A percentile compares a stretch with the other conserved stretches of the same genome.
phyloP scores from a whole-genome alignment of 2,113 vertebrate genomes.

The Bubo bubo region DNA sequence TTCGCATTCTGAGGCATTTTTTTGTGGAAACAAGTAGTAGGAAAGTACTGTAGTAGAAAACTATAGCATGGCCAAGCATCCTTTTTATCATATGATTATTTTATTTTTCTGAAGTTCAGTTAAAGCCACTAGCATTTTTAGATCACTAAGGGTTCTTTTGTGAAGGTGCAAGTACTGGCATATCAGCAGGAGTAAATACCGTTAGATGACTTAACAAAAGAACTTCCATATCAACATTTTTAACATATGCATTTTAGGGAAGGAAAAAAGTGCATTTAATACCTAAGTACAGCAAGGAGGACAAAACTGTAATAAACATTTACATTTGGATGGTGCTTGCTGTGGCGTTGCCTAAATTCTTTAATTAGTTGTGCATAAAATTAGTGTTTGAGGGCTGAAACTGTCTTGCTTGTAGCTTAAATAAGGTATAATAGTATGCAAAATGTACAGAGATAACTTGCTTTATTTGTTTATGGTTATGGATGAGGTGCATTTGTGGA shows the following conservation, averaged over 20 bases:
- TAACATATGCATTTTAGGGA: not conserved
- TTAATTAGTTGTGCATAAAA: not conserved
- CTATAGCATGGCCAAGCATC: not conserved
- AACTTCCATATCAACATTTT: not conserved
- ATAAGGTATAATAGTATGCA: not conserved
- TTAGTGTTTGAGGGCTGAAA: not conserved
- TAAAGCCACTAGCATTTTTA: not conserved
- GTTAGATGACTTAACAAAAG: not conserved
- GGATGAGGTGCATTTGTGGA: not conserved
- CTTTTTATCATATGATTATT: not conserved
- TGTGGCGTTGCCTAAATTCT: not conserved
- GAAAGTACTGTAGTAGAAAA: not conserved
- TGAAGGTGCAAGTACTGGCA: not conserved
- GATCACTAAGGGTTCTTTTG: not conserved
- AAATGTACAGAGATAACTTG: not conserved
- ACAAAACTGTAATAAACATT: not conserved
- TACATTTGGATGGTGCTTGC: not conserved
- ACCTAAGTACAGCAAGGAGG: not conserved
- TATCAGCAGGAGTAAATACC: not conserved
- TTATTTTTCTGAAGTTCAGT: not conserved
- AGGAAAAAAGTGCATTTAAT: not conserved
- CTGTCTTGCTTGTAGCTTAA: not conserved
- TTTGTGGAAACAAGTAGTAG: not conserved
- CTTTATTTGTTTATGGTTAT: not conserved
- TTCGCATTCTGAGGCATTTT: not conserved